Conservation (phyloP, 2,888 invertebrate genomes). For the Acrocera orbiculus region DNA sequence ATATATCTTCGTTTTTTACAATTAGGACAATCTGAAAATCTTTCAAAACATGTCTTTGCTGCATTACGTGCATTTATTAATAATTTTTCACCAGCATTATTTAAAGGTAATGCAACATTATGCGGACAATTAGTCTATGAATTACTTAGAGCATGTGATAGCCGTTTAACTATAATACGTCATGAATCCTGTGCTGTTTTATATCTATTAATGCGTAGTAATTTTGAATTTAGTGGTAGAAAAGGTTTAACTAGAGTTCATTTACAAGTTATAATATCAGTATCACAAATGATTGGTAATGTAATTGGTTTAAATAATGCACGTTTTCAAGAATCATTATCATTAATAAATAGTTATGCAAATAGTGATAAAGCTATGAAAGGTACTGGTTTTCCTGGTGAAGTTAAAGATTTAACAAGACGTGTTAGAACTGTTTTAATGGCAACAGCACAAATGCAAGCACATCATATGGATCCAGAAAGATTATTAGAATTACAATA, state of each 20-base stretch:
- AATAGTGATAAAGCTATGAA: constrained; percentile 88
- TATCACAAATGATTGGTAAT: constrained; percentile 83
- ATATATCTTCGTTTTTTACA: constrained; percentile 76
- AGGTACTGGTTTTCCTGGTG: constrained; percentile 74
- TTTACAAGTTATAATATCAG: constrained; percentile 86
- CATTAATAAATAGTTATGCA: constrained; percentile 83
- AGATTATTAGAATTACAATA: constrained; percentile 81
- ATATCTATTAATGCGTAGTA: constrained; percentile 83
- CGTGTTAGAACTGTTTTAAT: constrained; percentile 86
- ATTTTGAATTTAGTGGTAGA: constrained; percentile 74
- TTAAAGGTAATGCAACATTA: constrained; percentile 66
- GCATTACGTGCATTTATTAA: constrained; percentile 82
- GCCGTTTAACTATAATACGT: constrained; percentile 63
- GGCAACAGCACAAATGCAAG: constrained; percentile 82
- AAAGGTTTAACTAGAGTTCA: constrained; percentile 78
- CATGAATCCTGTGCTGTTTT: constrained; percentile 84
- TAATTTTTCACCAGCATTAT: constrained; percentile 66
- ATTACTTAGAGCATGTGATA: constrained; percentile 68
- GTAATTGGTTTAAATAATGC: constrained; percentile 81
- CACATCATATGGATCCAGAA: constrained; percentile 81
- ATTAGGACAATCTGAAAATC: constrained; percentile 75
- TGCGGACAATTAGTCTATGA: constrained; percentile 70
- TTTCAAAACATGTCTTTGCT: constrained; percentile 83
- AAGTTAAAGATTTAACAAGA: constrained; percentile 85
- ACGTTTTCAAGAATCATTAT: constrained; percentile 86